Percentiles rank a stretch among this genome's conserved stretches.
Conservation (phyloP, 2,113 vertebrate genomes). For the Lasiurus cinereus region DNA sequence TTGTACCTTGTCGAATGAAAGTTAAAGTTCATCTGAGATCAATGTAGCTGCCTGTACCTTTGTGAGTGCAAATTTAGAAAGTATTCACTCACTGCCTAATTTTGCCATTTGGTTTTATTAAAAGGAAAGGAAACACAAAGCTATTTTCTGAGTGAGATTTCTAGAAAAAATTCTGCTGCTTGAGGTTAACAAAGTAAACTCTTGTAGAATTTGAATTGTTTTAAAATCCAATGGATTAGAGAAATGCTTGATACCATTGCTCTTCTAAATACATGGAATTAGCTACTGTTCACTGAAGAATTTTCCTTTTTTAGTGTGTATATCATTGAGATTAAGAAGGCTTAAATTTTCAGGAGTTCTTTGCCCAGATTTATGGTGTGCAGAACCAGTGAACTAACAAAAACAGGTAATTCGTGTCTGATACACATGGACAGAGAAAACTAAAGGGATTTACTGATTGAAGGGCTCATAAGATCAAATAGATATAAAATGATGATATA, state of each 20-base stretch:
- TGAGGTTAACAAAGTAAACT: not conserved
- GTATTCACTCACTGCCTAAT: not conserved
- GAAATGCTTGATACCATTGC: constrained; percentile 4
- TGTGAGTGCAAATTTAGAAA: not conserved
- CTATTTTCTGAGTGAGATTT: not conserved
- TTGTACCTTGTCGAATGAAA: not conserved
- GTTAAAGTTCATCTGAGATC: not conserved
- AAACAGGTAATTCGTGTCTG: constrained; percentile 32
- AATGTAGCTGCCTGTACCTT: not conserved
- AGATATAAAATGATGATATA: not conserved
- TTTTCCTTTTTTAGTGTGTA: constrained; percentile 1
- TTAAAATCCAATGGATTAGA: constrained; percentile 42
- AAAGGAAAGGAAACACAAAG: not conserved
- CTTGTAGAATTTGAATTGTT: not conserved
- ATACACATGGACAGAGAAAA: not conserved
- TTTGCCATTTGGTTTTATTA: not conserved
- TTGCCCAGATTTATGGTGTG: constrained; percentile 48
- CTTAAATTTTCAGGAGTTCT: constrained; percentile 45
- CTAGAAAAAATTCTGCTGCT: not conserved
- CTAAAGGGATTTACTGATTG: constrained; percentile 25
- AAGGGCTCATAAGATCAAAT: constrained; percentile 33
- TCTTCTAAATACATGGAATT: constrained; percentile 38
- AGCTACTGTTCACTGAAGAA: constrained; percentile 36
- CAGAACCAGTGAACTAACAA: not conserved
- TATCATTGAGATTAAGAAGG: constrained; percentile 28